These are phyloP conservation scores for Lottia gigantea DNA, from an alignment of 2,888 invertebrate genomes.

Conservation along the genomic window DNA sequence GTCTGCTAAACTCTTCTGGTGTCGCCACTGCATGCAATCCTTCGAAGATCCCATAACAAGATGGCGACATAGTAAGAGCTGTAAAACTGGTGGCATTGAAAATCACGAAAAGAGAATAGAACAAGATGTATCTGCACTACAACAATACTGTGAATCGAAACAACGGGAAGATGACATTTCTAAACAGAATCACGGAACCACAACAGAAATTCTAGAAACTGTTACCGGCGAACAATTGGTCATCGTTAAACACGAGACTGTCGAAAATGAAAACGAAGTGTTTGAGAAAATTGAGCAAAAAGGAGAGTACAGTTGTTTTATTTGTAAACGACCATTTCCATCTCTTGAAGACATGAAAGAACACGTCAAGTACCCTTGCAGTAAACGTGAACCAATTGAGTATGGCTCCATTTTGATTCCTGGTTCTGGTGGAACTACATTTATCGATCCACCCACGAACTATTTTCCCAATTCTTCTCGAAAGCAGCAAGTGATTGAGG, in stretches of 20 bases:
- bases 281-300: conserved; percentile 7
- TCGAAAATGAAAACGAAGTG: conserved; percentile 3
- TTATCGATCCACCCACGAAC: not conserved
- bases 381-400: conserved; percentile 13
- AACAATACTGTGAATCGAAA: conserved; percentile 14
- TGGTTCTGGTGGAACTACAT: not conserved
- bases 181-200: not conserved
- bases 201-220: conserved; percentile 1
- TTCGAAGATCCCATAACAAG: conserved; percentile 60
- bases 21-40: conserved; percentile 60
- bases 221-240: conserved; percentile 3
- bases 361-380: conserved; percentile 27
- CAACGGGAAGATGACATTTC: conserved; percentile 13
- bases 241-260: not conserved
- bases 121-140: conserved; percentile 32
- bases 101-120: conserved; percentile 33
- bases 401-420: not conserved
- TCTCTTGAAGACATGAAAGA: conserved; percentile 28
- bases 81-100: conserved; percentile 35
- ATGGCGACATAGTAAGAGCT: conserved; percentile 59
- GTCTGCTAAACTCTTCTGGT: conserved; percentile 57
- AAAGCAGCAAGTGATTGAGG: not conserved
- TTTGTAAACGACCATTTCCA: conserved; percentile 24
- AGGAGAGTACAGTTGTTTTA: conserved; percentile 26
- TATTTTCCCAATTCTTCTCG: not conserved